Base-by-base conservation (phyloP, 2,888 invertebrate species). In the Nephrotoma appendiculata region DNA sequence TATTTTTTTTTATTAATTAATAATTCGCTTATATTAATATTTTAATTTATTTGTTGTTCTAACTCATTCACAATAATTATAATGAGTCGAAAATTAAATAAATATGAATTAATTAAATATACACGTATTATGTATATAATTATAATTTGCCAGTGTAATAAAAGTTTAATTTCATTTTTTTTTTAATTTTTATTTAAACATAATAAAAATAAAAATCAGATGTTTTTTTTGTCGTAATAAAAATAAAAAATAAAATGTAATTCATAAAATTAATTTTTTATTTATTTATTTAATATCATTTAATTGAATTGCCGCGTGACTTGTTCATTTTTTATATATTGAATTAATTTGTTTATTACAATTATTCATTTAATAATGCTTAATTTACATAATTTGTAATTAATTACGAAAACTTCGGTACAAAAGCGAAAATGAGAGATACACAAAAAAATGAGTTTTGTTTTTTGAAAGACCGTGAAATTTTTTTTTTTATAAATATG, bases 221-320 rank as follows among this genome's bases (percentile, higher is more conserved):
- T 57, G 5, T 57, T 31, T 31, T 48, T 57, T 52, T 57, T 15
- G n/a, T 7, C 52, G 15, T 57, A 57, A 57, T 57, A 57, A 57
- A 57, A 57, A 48, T 48, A 48, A 57, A 57, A 57, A 15, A 57
- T 15, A 15, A 52, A 57, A 57, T 57, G 52, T 57, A 19, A 57
- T 19, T 19, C 19, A 52, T 52, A 15, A 52, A 48, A 48, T 52
- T 15, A 52, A 11, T 52, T 52, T n/a, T 57, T 57, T 57, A 57
- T 15, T 57, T 15, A 15, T 57, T 57, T 57, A 15, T 57, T 57
- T 57, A 11, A 6, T 57, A 15, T 57, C 2, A 15, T 57, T 57
- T 57, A n/a, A 57, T 83, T 83, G 83, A 83, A 83, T 83, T 83
- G 83, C 41, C 83, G 41, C 83, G 83, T 83, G 83, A 83, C 83